Evolutionary conservation across 2,113 vertebrate genomes (phyloP), one percentile per base, ranked within the genome.

Genomic region (Microcebus tavaratra): DNA sequence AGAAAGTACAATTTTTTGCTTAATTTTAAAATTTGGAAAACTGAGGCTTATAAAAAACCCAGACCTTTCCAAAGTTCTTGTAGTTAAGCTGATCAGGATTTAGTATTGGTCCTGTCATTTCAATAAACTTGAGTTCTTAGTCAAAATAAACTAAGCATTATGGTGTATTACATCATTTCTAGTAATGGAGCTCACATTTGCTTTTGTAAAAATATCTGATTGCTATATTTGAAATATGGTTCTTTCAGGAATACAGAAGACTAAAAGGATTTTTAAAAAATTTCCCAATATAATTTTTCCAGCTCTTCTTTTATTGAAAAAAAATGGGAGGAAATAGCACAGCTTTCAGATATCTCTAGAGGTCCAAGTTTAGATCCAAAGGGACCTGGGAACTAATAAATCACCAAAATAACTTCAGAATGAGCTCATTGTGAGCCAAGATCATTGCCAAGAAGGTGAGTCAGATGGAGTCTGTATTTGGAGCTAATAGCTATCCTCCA

Each of bases 371-470:
- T 50, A 90, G 15, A 76, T 79, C 82, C 91, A 50, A 20, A 48
- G 65, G 95, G 81, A 94, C n/a, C 53, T 21, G 67, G 12, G 45
- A 63, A 78, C 57, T 61, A 48, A 85, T 96, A 98, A 90, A 96
- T 72, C 9, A 81, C 21, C n/a, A n/a, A 78, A 17, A 34, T 36
- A 29, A 42, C 36, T 78, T 63, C 15, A 50, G 39, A 59, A 90
- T 65, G 76, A 85, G 53, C 53, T 90, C 81, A 25, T 0, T 36
- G 3, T 3, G n/a, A 96, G 65, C n/a, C 59, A 72, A 31, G 36
- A 12, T 39, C n/a, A 34, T 3, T 31, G 34, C 39, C 70, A 50
- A 45, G n/a, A 42, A 73, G 97, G 93, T 97, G 55, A 97, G 84
- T 90, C 17, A 48, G 1, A 1, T 5, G 29, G n/a, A 73, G 6